These are phyloP conservation scores for Vulpes lagopus DNA, from an alignment of 2,113 vertebrate genomes.

Conservation along the genomic window DNA sequence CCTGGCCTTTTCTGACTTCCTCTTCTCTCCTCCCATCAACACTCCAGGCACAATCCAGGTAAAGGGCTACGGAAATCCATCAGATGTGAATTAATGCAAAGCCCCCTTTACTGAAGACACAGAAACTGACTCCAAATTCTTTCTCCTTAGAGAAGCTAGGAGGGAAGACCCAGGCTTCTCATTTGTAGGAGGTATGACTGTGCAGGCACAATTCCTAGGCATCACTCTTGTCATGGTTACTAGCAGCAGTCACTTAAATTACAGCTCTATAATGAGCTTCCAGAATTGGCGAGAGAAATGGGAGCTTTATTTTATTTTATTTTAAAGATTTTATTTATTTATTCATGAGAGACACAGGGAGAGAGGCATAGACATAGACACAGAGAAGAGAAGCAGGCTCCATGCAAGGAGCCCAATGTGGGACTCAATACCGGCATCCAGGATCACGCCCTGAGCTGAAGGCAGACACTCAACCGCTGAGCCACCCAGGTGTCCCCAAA, in stretches of 20 bases:
- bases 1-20: constrained; percentile 98
- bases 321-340: too few species aligned
- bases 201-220: neutral
- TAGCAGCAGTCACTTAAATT: neutral
- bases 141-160: neutral
- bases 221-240: neutral
- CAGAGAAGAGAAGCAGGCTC: too few species aligned
- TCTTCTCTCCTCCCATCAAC: constrained; percentile 99
- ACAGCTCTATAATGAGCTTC: neutral
- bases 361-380: too few species aligned
- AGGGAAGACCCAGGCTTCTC: neutral
- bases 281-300: rapidly evolving
- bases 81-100: constrained; percentile 56
- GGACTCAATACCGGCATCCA: too few species aligned
- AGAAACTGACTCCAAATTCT: constrained; percentile 24
- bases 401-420: too few species aligned
- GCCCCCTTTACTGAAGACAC: neutral
- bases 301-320: neutral
- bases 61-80: constrained; percentile 90
- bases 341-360: too few species aligned
- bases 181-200: neutral
- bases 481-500: neutral
- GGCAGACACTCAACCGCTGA: too few species aligned
- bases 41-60: constrained; percentile 98
- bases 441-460: too few species aligned